Evolutionary conservation across 2,113 vertebrate species (phyloP), one percentile per base, ranked within the genome.

Genomic region (Thamnaconus septentrionalis): DNA sequence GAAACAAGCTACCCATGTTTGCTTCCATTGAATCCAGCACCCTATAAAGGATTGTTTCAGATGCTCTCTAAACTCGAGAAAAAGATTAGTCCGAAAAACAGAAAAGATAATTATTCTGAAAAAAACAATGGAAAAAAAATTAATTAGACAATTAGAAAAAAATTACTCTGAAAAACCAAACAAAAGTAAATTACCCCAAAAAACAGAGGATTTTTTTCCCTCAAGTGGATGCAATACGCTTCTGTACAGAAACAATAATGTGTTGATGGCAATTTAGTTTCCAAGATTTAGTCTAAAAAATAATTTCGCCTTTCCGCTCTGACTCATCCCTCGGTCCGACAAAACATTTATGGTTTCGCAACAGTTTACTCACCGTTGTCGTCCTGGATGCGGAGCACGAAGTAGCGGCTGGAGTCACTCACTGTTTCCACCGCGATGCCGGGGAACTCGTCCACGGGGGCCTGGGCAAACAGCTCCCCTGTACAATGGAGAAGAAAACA

Each of bases 401-500:
- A 97, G 84, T 97, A 98, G 42, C 96, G 94, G 72, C 96, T 98
- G 53, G 95, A 98, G 87, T 97, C 96, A 3, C 95, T 92, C 64
- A 96, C 96, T 0, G 95, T 97, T 87, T 98, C 96, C 75, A 98
- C 90, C 9, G 94, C 87, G 55, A 96, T 92, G 44, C 96, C 95
- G 43, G 96, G 96, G 71, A 93, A 97, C 1, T 96, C 93, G 0
- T 95, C 94, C 12, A 97, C 89, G 1, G 95, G 96, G 11, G 96
- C 95, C 79, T 97, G 95, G 44, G 95, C 95, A 65, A 98, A 98
- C 41, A 98, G 93, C 56, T 98, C 95, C 64, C 95, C 96, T 98
- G 80, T 47, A 31, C 18, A 53, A 66, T 40, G 41, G 3, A 61
- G 59, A 64, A 53, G 39, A 81, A 66, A 59, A 49, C 6, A 61